phyloP scores from a whole-genome alignment of 2,888 invertebrate genomes.

The Scaeva pyrastri region DNA sequence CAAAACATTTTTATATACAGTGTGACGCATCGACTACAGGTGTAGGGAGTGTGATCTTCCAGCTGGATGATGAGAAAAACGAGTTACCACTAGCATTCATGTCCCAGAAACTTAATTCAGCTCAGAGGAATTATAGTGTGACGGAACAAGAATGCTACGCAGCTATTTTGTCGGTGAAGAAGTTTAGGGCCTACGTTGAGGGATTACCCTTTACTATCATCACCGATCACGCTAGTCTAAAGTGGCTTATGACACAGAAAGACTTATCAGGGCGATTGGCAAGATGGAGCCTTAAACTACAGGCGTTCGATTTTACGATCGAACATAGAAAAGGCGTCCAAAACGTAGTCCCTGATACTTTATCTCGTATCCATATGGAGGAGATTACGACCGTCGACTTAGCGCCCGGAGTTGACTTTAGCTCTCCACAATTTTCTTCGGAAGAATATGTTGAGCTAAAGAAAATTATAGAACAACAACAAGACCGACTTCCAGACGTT shows the following conservation, averaged over 20 bases:
- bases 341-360: background rate
- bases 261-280: background rate
- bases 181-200: background rate
- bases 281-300: background rate
- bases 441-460: background rate
- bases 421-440: background rate
- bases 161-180: background rate
- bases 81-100: slow-evolving; percentile 48
- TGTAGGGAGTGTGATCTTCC: slow-evolving; percentile 4
- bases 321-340: slow-evolving; percentile 1
- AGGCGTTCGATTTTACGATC: background rate
- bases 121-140: background rate
- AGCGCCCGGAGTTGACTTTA: background rate
- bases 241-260: background rate
- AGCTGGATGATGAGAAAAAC: slow-evolving; percentile 27
- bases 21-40: slow-evolving; percentile 4
- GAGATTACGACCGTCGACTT: background rate
- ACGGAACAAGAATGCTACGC: slow-evolving; percentile 37
- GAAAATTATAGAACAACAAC: background rate
- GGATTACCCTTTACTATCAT: background rate
- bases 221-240: background rate
- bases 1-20: background rate
- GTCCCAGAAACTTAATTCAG: slow-evolving; percentile 39
- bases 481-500: background rate
- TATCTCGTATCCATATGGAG: background rate